Evolutionary conservation across 2,797 vertebrate species (phyloP).

Genomic region (Vespertilio murinus): DNA sequence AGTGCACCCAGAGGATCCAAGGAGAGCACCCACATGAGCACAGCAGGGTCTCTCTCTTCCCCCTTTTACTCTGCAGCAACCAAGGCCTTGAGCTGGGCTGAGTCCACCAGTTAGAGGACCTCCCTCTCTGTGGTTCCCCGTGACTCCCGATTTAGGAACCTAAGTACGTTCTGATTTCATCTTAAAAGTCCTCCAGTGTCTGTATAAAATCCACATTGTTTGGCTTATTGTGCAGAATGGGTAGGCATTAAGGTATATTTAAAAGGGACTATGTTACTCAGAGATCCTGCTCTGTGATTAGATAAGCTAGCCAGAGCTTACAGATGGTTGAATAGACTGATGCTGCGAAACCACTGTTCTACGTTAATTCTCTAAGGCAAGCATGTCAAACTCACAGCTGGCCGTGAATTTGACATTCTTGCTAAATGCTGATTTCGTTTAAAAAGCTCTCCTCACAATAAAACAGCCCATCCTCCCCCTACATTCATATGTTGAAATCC

Average conservation of each 20-base stretch:
- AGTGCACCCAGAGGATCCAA: constrained; percentile 3
- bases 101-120: neutral
- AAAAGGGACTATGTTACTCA: neutral
- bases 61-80: neutral
- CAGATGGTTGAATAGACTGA: neutral
- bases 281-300: neutral
- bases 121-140: neutral
- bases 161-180: neutral
- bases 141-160: neutral
- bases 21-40: neutral
- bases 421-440: neutral
- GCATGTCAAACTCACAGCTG: no score
- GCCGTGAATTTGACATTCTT: no score
- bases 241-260: neutral
- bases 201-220: neutral
- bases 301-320: neutral
- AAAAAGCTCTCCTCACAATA: neutral
- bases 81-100: constrained; percentile 13
- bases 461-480: neutral
- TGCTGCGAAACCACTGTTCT: neutral
- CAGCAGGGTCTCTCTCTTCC: neutral
- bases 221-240: neutral
- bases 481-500: no score
- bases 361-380: neutral
- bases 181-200: neutral